Percentiles rank a stretch among this genome's conserved stretches.
Conservation (phyloP, 2,113 vertebrate genomes). For the Fukomys damarensis region DNA sequence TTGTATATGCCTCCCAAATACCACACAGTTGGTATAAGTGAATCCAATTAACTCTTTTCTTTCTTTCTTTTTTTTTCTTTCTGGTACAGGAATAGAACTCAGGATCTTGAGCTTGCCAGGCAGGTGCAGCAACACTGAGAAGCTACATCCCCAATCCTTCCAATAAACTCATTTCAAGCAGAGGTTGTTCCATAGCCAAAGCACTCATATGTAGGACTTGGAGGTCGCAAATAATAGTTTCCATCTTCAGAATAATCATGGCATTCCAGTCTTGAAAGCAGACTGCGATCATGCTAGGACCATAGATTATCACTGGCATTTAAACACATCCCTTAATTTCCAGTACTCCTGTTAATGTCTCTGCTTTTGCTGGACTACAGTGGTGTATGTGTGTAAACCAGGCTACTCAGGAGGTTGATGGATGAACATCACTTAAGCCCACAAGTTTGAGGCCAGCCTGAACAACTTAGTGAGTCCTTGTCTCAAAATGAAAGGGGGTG, state of each 20-base stretch:
- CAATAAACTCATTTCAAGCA: neutral
- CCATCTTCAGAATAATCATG: neutral
- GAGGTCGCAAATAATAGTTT: neutral
- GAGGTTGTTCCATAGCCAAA: neutral
- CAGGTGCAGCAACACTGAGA: no score
- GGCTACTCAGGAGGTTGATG: neutral
- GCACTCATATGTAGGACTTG: neutral
- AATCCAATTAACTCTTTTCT: neutral
- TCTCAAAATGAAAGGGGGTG: neutral
- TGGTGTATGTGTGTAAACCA: neutral
- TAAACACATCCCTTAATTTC: neutral
- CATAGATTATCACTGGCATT: neutral
- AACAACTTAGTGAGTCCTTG: neutral
- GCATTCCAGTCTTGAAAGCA: neutral
- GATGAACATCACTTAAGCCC: neutral
- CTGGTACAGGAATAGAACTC: no score
- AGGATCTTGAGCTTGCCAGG: no score
- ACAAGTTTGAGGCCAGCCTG: neutral
- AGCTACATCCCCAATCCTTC: no score
- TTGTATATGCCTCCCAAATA: neutral
- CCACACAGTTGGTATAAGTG: neutral
- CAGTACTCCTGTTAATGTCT: neutral
- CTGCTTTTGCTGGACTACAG: neutral
- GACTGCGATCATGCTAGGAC: neutral
- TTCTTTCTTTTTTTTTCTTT: no score